These are phyloP conservation scores for Salticus scenicus DNA, from an alignment of 2,888 invertebrate genomes.

Conservation along the genomic window DNA sequence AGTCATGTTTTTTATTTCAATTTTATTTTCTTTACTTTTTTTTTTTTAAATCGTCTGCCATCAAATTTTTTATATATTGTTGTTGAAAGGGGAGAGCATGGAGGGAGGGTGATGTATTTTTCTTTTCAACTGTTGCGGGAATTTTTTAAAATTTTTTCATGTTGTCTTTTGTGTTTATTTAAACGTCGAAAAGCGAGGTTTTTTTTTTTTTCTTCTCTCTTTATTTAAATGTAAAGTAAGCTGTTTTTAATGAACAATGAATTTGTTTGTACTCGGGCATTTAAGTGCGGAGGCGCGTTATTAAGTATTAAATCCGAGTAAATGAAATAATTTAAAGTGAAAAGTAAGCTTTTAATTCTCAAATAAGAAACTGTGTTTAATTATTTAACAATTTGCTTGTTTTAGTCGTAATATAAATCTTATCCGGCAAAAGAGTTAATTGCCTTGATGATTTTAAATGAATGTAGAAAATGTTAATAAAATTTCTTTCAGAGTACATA, in stretches of 20 bases:
- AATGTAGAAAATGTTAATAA: not conserved
- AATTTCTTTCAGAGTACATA: not conserved
- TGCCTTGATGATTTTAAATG: not conserved
- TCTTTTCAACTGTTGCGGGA: conserved; percentile 19
- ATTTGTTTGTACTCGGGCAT: conserved; percentile 8
- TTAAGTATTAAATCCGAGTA: not conserved
- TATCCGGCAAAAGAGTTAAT: not conserved
- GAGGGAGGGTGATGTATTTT: conserved; percentile 18
- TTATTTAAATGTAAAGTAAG: not conserved
- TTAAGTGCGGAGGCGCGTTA: not conserved
- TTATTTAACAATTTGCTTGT: conserved; percentile 9
- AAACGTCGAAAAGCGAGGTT: not conserved
- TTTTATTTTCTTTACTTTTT: conserved; percentile 54
- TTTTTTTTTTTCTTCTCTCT: not conserved
- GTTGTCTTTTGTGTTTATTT: conserved; percentile 10
- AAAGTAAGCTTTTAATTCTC: not conserved
- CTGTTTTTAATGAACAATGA: conserved; percentile 14
- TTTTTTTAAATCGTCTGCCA: conserved; percentile 44
- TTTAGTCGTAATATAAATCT: not conserved
- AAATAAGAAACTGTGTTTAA: not conserved
- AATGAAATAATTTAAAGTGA: conserved; percentile 7
- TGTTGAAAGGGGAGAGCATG: conserved; percentile 29
- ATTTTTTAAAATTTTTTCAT: not conserved
- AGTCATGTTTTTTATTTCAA: conserved; percentile 67
- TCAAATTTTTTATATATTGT: conserved; percentile 23